Evolutionary conservation across 2,113 vertebrate species (phyloP).

Genomic region (Ceyx margarethae): DNA sequence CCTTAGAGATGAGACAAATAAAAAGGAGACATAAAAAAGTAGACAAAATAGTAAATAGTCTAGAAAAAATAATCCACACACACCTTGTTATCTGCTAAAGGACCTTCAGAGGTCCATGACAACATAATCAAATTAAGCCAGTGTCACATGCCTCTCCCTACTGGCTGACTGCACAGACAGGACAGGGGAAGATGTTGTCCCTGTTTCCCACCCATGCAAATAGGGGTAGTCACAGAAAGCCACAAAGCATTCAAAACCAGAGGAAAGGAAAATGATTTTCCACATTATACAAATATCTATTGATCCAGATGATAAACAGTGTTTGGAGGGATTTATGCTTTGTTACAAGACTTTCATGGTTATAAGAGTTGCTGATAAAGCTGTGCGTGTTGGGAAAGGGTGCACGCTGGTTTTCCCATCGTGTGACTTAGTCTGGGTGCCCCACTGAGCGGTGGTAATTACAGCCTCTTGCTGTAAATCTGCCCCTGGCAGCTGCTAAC

Average conservation of each 20-base stretch:
- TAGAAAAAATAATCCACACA: neutral
- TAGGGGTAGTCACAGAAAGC: neutral
- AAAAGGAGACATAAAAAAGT: neutral
- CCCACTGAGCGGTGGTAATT: accelerated
- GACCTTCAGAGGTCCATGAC: neutral
- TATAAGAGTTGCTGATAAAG: neutral
- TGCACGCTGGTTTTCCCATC: neutral
- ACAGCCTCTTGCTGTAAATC: neutral
- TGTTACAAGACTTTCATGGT: neutral
- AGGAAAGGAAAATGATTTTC: neutral
- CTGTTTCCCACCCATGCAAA: neutral
- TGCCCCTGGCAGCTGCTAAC: neutral
- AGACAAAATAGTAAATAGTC: conserved; percentile 1
- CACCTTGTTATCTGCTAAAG: neutral
- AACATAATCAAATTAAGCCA: neutral
- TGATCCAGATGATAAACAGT: neutral
- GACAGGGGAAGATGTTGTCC: neutral
- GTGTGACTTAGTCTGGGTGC: neutral
- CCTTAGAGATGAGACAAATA: conserved; percentile 11
- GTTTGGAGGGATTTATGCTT: neutral
- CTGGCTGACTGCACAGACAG: neutral
- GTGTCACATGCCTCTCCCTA: neutral
- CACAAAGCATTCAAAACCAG: neutral
- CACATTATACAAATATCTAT: neutral
- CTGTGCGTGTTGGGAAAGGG: neutral